Evolutionary conservation across 2,113 vertebrate species (phyloP).

Genomic region (Zosterops lateralis): DNA sequence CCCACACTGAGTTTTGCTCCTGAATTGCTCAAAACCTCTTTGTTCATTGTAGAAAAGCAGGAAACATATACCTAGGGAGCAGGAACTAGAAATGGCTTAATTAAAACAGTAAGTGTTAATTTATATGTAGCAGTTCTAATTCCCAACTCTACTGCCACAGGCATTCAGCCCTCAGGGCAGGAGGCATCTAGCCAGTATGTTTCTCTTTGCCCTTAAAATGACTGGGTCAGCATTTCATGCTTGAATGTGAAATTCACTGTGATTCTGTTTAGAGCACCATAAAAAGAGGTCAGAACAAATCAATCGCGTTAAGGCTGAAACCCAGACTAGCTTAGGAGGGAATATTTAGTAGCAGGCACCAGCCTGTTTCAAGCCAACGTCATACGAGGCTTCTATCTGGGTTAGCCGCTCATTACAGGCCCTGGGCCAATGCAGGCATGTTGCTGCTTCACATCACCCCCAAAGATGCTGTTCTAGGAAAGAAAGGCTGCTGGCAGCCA

Average conservation of each 20-base stretch:
- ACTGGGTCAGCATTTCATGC: slow-evolving; percentile 66
- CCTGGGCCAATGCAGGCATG: not conserved
- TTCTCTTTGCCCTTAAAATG: slow-evolving; percentile 64
- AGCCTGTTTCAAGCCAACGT: slow-evolving; percentile 34
- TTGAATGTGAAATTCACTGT: slow-evolving; percentile 60
- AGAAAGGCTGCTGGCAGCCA: slow-evolving; percentile 2
- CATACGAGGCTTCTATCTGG: slow-evolving; percentile 14
- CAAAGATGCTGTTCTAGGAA: not conserved
- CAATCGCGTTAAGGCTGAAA: slow-evolving; percentile 54
- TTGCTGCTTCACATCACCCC: not conserved
- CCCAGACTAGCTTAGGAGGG: slow-evolving; percentile 52
- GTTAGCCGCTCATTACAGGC: slow-evolving; percentile 34
- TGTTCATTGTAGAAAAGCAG: not conserved
- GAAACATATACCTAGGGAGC: slow-evolving; percentile 16
- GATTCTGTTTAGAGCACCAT: slow-evolving; percentile 64
- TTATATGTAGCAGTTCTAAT: slow-evolving; percentile 20
- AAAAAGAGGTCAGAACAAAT: slow-evolving; percentile 71
- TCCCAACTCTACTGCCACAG: slow-evolving; percentile 19
- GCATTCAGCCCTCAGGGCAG: slow-evolving; percentile 18
- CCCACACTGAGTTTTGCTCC: not conserved
- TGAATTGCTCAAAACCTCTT: not conserved
- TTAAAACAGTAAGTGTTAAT: slow-evolving; percentile 45
- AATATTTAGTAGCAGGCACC: slow-evolving; percentile 64
- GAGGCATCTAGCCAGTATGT: slow-evolving; percentile 39
- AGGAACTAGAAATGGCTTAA: slow-evolving; percentile 47